Conservation (phyloP, 2,113 vertebrate species). For the Cyprichromis sp. region DNA sequence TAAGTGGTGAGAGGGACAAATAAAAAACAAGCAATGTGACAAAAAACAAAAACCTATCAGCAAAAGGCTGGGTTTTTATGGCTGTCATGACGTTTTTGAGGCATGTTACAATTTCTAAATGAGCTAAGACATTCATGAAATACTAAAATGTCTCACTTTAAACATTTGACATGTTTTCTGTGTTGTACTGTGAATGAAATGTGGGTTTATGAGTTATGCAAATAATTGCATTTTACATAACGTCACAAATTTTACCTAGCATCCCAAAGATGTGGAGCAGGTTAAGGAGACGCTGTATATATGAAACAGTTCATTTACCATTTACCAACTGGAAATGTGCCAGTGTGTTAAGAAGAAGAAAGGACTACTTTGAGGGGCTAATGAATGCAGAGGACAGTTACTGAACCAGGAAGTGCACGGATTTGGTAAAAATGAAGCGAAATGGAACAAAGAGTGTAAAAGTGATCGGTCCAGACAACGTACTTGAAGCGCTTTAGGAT, state of each 20-base stretch:
- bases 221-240: neutral
- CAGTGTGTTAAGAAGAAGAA: neutral
- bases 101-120: neutral
- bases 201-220: neutral
- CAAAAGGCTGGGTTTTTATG: neutral
- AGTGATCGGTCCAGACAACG: neutral
- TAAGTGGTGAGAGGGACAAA: neutral
- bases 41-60: neutral
- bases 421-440: neutral
- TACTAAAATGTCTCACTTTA: neutral
- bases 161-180: neutral
- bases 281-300: neutral
- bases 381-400: neutral
- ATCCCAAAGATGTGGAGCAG: neutral
- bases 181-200: neutral
- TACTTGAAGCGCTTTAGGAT: neutral
- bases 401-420: neutral
- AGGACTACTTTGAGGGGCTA: neutral
- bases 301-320: neutral
- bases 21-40: neutral
- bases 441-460: neutral
- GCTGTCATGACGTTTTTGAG: neutral
- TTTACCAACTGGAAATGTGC: neutral
- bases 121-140: neutral
- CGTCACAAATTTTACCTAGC: neutral